These are phyloP conservation scores for Parazoanthus swiftii DNA, from an alignment of 92 coral and sea anemone genomes.

Conservation along the genomic window DNA sequence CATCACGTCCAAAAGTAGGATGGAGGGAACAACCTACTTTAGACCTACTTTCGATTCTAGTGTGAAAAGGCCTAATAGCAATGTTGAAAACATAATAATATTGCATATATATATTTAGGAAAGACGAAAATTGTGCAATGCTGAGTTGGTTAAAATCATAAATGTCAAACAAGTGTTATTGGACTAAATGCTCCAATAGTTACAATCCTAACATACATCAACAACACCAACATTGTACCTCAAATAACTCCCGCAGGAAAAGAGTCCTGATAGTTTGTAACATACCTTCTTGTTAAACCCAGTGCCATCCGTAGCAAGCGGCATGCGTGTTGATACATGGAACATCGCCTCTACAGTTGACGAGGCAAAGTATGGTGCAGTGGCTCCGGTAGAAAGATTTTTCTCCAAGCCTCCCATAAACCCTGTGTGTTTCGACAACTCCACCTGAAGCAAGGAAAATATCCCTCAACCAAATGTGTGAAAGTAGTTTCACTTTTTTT, in stretches of 20 bases:
- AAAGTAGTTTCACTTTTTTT: too few relatives aligned
- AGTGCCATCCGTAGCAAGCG: conserved; percentile 80
- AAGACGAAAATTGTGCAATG: too few relatives aligned
- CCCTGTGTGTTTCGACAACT: conserved; percentile 93
- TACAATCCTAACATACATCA: too few relatives aligned
- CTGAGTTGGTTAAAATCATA: too few relatives aligned
- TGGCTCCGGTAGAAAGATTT: conserved; percentile 93
- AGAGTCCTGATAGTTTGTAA: background rate
- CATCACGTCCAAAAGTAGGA: too few relatives aligned
- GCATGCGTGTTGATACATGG: conserved; percentile 98
- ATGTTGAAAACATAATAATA: too few relatives aligned
- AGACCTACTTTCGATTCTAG: too few relatives aligned
- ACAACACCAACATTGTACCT: background rate
- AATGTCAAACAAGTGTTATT: too few relatives aligned
- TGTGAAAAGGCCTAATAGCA: too few relatives aligned
- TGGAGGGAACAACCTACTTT: too few relatives aligned
- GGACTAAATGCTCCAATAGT: too few relatives aligned
- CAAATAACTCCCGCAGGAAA: background rate
- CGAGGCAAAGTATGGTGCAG: conserved; percentile 92
- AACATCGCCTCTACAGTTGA: conserved; percentile 92
- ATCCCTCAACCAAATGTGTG: background rate
- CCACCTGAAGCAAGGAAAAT: conserved; percentile 66
- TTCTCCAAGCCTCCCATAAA: conserved; percentile 95
- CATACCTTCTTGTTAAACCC: conserved; percentile 89
- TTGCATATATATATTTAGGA: too few relatives aligned